Base-by-base conservation (phyloP, 1,140 invertebrate genomes). In the Conopomorpha cramerella region DNA sequence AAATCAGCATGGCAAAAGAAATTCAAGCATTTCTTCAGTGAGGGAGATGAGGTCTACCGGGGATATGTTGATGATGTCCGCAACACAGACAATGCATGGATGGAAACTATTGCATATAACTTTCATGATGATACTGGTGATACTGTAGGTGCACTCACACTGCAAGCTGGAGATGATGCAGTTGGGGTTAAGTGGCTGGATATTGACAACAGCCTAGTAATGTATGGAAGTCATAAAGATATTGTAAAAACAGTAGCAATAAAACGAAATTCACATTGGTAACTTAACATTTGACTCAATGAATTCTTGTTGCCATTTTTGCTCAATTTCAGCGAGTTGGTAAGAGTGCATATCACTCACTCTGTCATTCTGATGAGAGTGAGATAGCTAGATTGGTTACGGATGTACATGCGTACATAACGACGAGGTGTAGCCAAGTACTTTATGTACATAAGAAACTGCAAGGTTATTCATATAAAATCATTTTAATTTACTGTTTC, bases 11-110 rank as follows among this genome's bases (percentile, higher is more conserved):
- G 83, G 30, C 68, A 84, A 50, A 43, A 73, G 30, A 60, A 72
- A 28, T 77, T 97, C 2, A 70, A 84, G 10, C 50, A 84, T 7
- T 89, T 97, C 51, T 97, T 97, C 55, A 54, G 66, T 7, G 62
- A 72, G n/a, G 92, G 91, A 2, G 64, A 81, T 14, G 82, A 86
- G 48, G 78, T 97, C 8, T 96, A 92, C 55, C 81, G 82, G 55
- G 93, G 94, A 1, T 97, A 98, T 72, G 93, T 98, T 0, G 95
- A 98, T 78, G 96, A 99, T 78, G 93, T 90, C 4, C 81, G 96
- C 32, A 99, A 99, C 57, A 97, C 95, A 0, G 96, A 99, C 68
- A 98, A 98, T 73, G 86, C 95, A 0, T 99, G 97, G 96, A 94
- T 99, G 80, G 96, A 99, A 72, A 98, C 95, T 2, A 77, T 87